These are phyloP conservation scores for Caenorhabditis sp. DNA, from an alignment of 2,888 invertebrate genomes.

Conservation along the genomic window DNA sequence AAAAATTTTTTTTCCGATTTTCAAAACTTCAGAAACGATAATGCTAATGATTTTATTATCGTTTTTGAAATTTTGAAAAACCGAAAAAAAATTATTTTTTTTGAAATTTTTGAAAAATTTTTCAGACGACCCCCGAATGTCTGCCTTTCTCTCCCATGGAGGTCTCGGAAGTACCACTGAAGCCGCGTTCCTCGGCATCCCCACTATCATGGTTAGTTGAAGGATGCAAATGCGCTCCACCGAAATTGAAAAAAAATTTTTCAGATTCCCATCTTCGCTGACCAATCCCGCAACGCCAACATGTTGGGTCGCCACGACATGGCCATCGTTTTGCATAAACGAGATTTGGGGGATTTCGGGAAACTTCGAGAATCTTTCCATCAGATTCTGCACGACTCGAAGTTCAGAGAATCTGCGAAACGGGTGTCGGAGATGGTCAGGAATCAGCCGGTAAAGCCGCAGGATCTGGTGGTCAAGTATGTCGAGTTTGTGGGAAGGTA, in stretches of 20 bases:
- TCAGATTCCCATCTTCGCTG: slow-evolving; percentile 62
- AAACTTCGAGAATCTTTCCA: slow-evolving; percentile 39
- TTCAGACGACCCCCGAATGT: slow-evolving; percentile 48
- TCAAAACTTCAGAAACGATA: too few species aligned
- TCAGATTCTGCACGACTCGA: slow-evolving; percentile 32
- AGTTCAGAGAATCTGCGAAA: slow-evolving; percentile 21
- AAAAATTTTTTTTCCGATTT: too few species aligned
- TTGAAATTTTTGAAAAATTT: neutral
- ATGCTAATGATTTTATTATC: too few species aligned
- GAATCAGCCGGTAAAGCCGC: slow-evolving; percentile 49
- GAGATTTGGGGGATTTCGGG: slow-evolving; percentile 40
- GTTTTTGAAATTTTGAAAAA: too few species aligned
- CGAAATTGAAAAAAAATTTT: neutral
- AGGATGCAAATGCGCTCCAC: neutral
- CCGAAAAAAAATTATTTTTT: too few species aligned
- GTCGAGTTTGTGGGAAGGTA: slow-evolving; percentile 56
- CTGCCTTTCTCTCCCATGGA: slow-evolving; percentile 54
- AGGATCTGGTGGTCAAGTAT: slow-evolving; percentile 42
- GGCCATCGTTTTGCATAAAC: slow-evolving; percentile 52
- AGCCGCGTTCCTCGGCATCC: slow-evolving; percentile 40
- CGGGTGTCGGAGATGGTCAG: slow-evolving; percentile 31
- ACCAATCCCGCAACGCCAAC: slow-evolving; percentile 63
- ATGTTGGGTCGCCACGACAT: slow-evolving; percentile 59
- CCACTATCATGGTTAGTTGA: slow-evolving; percentile 50
- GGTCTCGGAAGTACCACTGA: slow-evolving; percentile 61